Conservation (phyloP, 92 coral and sea anemone genomes). For the Epizoanthus scotinus region DNA sequence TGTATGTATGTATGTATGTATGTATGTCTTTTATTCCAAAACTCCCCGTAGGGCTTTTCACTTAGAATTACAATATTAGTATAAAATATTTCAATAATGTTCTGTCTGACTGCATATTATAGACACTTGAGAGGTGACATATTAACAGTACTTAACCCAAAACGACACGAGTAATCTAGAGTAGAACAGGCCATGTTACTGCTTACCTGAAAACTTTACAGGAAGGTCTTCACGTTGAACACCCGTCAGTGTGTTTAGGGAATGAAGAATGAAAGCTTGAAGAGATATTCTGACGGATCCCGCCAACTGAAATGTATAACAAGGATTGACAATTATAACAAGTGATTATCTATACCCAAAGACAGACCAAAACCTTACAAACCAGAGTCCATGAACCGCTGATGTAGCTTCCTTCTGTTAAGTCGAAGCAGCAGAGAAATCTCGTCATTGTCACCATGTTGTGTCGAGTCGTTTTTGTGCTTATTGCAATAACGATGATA, state of each 20-base stretch:
- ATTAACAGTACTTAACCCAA: no score
- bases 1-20: no score
- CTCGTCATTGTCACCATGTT: slow-evolving; percentile 8
- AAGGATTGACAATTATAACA: neutral
- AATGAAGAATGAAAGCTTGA: slow-evolving; percentile 18
- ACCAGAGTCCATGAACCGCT: slow-evolving; percentile 41
- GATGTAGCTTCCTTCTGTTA: slow-evolving; percentile 31
- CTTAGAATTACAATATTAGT: no score
- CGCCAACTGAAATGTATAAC: neutral
- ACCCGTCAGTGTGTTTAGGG: slow-evolving; percentile 4
- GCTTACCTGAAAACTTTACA: slow-evolving; percentile 27
- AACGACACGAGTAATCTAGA: no score
- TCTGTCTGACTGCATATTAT: no score
- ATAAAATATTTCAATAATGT: no score
- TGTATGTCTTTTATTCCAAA: no score
- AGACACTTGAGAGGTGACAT: no score
- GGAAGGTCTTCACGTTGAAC: slow-evolving; percentile 34
- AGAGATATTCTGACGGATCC: slow-evolving; percentile 33
- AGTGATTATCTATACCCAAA: neutral
- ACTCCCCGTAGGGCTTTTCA: no score
- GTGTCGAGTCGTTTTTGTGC: neutral
- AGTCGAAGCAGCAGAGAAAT: slow-evolving; percentile 40
- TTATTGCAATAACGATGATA: neutral
- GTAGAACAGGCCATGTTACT: neutral
- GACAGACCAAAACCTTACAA: neutral